A percentile compares a stretch with the other conserved stretches of the same genome.
These are phyloP conservation scores for Pandemis heparana DNA, from an alignment of 2,888 invertebrate genomes.

Conservation along the genomic window DNA sequence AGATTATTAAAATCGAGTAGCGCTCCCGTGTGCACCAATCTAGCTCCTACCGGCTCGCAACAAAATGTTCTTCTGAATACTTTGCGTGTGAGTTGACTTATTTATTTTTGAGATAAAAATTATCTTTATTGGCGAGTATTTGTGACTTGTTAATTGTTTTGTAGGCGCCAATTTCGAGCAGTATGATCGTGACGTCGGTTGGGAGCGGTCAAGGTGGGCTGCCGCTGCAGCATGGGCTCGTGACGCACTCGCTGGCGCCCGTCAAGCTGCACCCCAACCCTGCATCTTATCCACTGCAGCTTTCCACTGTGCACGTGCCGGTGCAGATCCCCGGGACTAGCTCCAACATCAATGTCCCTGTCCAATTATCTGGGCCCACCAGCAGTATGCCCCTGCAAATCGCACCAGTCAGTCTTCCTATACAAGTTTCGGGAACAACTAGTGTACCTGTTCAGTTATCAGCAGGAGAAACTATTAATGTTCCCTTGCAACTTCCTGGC, in stretches of 20 bases:
- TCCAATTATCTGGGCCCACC: conserved; percentile 74
- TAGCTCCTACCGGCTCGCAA: conserved; percentile 69
- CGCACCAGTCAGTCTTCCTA: conserved; percentile 75
- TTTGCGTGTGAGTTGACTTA: conserved; percentile 74
- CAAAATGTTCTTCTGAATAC: conserved; percentile 81
- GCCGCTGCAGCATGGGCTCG: conserved; percentile 76
- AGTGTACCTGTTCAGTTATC: conserved; percentile 77
- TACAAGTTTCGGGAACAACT: conserved; percentile 76
- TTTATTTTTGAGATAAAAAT: conserved; percentile 47
- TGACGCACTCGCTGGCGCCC: conserved; percentile 78
- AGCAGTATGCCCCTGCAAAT: conserved; percentile 75
- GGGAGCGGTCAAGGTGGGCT: conserved; percentile 79
- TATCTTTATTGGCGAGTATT: conserved; percentile 42
- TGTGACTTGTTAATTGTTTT: conserved; percentile 51
- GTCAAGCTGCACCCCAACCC: conserved; percentile 77
- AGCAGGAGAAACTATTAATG: conserved; percentile 79
- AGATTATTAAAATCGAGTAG: conserved; percentile 78
- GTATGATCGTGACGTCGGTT: conserved; percentile 82
- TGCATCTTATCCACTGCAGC: conserved; percentile 74
- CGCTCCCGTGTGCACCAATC: conserved; percentile 63
- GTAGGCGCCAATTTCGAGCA: conserved; percentile 82
- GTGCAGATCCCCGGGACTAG: conserved; percentile 80
- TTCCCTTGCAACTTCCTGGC: conserved; percentile 74
- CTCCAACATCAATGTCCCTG: conserved; percentile 79
- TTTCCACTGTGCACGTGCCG: conserved; percentile 81